Base-by-base conservation (phyloP, 2,888 invertebrate species). In the Drosophila mettleri region DNA sequence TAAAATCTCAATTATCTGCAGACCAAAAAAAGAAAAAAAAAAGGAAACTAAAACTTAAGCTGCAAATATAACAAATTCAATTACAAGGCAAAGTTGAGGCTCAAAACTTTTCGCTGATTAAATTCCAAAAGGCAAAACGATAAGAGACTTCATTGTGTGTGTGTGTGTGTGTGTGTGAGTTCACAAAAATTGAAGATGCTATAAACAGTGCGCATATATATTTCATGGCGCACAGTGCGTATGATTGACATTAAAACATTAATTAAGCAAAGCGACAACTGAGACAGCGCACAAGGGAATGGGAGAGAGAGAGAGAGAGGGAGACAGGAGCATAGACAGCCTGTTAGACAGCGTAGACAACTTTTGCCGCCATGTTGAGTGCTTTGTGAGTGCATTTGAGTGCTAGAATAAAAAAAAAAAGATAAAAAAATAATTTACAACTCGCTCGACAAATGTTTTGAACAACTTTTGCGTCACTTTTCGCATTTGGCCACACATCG, bases 201-300 rank as follows among this genome's bases (percentile, higher is more conserved):
- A 68, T 75, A 82, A 82, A 63, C 70, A 64, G 62, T 62, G 72
- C 55, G 78, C 87, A 87, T 87, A 71, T 87, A 71, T 73, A 85
- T 85, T 87, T 85, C 67, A 69, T 73, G 85, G 85, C 82, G 53
- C 76, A 85, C 87, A 80, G 85, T 80, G 87, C 84, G 76, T 85
- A 85, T 87, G 87, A 85, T 85, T 85, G 84, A 82, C 84, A 85
- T 85, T 87, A 87, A 87, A 76, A 71, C 78, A 85, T 87, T 85
- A 85, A 85, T 87, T 87, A 85, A 85, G 85, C 78, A 76, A 76
- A 72, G 69, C 70, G 74, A 63, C 69, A 59, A 61, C 71, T 55
- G 58, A 33, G 55, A 39, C 27, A 36, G 20, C 39, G 24, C n/a
- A n/a, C n/a, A n/a, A 27, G 31, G 27, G 14, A 33, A 16, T 9